phyloP scores from a whole-genome alignment of 2,113 vertebrate genomes.

The Mungos mungo region DNA sequence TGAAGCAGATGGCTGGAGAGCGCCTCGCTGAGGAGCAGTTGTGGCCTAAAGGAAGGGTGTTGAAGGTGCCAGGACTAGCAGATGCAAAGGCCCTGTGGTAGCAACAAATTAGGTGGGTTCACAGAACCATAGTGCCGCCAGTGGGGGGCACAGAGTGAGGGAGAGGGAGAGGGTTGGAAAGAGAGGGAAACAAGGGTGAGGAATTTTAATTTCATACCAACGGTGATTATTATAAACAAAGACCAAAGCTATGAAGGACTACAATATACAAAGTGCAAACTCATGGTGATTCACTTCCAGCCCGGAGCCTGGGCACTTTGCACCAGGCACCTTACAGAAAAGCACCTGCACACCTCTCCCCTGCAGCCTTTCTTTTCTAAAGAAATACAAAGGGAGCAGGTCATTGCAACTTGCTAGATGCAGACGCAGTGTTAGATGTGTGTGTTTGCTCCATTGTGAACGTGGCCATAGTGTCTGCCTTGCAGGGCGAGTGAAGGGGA shows the following conservation, averaged over 20 bases:
- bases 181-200: neutral
- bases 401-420: neutral
- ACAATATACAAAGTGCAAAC: neutral
- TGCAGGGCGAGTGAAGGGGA: neutral
- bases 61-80: neutral
- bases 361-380: neutral
- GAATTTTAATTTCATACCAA: neutral
- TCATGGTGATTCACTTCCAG: neutral
- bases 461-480: rapidly evolving
- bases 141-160: neutral
- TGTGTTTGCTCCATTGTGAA: neutral
- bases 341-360: neutral
- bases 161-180: rapidly evolving
- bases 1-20: neutral
- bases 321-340: neutral
- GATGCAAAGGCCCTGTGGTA: neutral
- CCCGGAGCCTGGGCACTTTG: neutral
- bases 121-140: rapidly evolving
- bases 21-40: neutral
- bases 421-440: rapidly evolving
- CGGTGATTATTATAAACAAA: neutral
- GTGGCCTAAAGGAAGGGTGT: too few species aligned
- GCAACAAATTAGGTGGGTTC: neutral
- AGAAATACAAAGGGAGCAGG: neutral
- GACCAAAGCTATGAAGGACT: neutral